Base-by-base conservation (phyloP, 2,888 invertebrate genomes). In the Thyatira batis region DNA sequence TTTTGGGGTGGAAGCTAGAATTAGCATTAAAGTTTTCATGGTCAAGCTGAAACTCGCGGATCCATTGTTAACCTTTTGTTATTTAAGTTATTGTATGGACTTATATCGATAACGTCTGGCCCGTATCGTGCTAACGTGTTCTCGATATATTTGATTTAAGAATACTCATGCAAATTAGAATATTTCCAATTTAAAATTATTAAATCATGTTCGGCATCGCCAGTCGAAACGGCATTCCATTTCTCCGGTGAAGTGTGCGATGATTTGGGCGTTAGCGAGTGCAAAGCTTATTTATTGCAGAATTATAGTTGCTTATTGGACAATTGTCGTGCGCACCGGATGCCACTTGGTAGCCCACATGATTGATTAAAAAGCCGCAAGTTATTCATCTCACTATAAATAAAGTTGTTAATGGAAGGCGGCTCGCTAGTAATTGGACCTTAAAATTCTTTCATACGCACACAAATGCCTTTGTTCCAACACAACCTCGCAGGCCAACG, bases 331-430 rank as follows among this genome's bases (percentile, higher is more conserved):
- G 61, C 57, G 53, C 67, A 75, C 85, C 84, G 87, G 86, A 86
- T 83, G 82, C 80, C 76, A 65, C 71, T 75, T 73, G 69, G 74
- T 74, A 76, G 71, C 71, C 79, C 78, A 73, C 77, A 84, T 86
- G 87, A 88, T 89, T 89, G 87, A 89, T 89, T 87, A 88, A 89
- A 84, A 89, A 82, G 84, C 87, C 86, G 86, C 89, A 83, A 87
- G 79, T 84, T 87, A 87, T 87, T 82, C 81, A 85, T 84, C 82
- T 70, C 71, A 76, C 82, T 82, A 85, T 87, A 88, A 87, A 88
- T 89, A 87, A 88, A 86, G 83, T 86, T 85, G 84, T 88, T 89
- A 87, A 89, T 87, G 84, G 82, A 78, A 70, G 76, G 69, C 80
- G 77, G 82, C 75, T 78, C 75, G 69, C 75, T 78, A 74, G 84